phyloP scores from a whole-genome alignment of 2,797 vertebrate genomes.

The Melanotaenia boesemani region DNA sequence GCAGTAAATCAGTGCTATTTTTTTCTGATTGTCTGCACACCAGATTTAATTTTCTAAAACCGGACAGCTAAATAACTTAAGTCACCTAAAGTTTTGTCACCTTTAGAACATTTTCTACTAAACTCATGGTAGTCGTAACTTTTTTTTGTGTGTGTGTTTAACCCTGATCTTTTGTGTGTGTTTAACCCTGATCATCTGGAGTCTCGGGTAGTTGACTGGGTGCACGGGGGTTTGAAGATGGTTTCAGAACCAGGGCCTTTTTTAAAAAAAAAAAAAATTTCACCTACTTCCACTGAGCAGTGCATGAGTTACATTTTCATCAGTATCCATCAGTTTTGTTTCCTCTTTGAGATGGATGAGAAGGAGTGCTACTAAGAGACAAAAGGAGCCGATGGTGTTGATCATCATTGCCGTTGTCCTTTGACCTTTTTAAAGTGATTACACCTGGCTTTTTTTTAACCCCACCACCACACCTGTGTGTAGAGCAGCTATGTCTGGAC shows the following conservation, averaged over 20 bases:
- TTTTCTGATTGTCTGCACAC: background rate
- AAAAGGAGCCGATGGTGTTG: background rate
- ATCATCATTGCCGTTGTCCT: slow-evolving; percentile 15
- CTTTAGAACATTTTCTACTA: background rate
- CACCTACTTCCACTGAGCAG: slow-evolving; percentile 17
- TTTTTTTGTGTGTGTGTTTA: background rate
- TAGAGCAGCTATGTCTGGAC: slow-evolving; percentile 43
- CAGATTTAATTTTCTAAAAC: background rate
- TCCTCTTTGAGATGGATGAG: slow-evolving; percentile 22
- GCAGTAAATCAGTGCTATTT: background rate
- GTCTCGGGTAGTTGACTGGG: background rate
- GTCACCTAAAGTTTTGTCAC: background rate
- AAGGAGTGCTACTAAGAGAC: background rate
- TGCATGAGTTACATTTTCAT: slow-evolving; percentile 31
- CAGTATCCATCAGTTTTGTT: slow-evolving; percentile 11
- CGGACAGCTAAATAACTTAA: background rate
- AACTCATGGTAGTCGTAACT: too few relatives aligned
- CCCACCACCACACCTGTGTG: slow-evolving; percentile 9
- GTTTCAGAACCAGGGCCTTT: slow-evolving; percentile 2
- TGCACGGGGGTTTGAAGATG: background rate
- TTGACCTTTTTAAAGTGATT: slow-evolving; percentile 9
- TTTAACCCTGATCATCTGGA: slow-evolving; percentile 5
- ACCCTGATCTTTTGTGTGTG: background rate
- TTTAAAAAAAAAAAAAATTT: too few relatives aligned
- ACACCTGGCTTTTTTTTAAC: slow-evolving; percentile 14